Evolutionary conservation across 2,113 vertebrate genomes (phyloP).

Genomic region (Apaloderma vittatum): DNA sequence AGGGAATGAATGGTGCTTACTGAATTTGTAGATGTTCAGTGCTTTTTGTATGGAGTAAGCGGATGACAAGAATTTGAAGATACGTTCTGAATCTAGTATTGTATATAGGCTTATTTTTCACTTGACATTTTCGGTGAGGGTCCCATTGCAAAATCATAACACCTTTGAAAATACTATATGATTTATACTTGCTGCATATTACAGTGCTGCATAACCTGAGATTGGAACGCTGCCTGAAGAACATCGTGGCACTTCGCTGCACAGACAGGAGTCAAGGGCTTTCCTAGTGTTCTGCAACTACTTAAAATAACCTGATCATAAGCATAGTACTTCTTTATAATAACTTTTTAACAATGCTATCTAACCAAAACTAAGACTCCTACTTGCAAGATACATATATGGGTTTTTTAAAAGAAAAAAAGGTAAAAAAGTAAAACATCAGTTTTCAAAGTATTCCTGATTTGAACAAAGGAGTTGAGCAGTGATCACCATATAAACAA

Average conservation of each 20-base stretch:
- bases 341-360: not conserved
- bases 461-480: not conserved
- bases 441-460: not conserved
- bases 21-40: not conserved
- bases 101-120: not conserved
- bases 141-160: not conserved
- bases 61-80: not conserved
- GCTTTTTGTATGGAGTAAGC: not conserved
- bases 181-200: not conserved
- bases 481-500: not conserved
- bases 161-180: not conserved
- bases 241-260: not conserved
- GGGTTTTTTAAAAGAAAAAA: too few relatives aligned
- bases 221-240: not conserved
- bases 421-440: not conserved
- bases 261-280: not conserved
- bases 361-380: not conserved
- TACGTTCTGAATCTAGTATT: not conserved
- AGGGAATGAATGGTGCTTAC: not conserved
- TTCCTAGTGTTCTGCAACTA: not conserved
- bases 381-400: not conserved
- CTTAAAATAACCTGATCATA: not conserved
- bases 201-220: not conserved
- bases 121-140: not conserved
- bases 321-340: not conserved